Base-by-base conservation (phyloP, 2,888 invertebrate species). In the Lordiphosa andalusiaca region DNA sequence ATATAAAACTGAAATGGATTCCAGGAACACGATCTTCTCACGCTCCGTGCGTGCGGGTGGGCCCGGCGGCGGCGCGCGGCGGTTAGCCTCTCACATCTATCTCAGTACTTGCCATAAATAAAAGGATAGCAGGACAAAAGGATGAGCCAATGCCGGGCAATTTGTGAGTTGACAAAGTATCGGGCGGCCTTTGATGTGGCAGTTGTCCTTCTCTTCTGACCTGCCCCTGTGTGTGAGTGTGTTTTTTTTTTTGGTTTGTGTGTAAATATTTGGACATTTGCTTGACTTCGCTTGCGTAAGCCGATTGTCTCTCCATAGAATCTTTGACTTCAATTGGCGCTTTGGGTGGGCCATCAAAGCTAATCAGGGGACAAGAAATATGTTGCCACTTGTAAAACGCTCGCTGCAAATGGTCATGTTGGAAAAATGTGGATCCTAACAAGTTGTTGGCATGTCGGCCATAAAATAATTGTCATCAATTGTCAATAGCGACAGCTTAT, bases 401-500 rank as follows among this genome's bases (percentile, higher is more conserved):
- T 63, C n/a, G 47, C 81, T 74, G 67, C 69, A 84, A 67, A 80
- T 73, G 78, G 78, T 52, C 50, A 53, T 10, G 52, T 23, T 6
- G 46, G 53, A 65, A 54, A 63, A 58, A 63, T 69, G 69, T 40
- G 56, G 62, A 52, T 51, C 51, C 53, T 66, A 84, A 81, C 84
- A 82, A 78, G 71, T 81, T 71, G 78, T 71, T 70, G 35, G 30
- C 40, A 23, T 42, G 61, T 35, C 41, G 39, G 58, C 65, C 58
- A 67, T 74, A 72, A 73, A 73, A 73, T 73, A 73, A 73, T 73
- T 73, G 73, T 75, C 69, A 66, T 74, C 78, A 73, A 73, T 73
- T 69, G 77, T 80, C 84, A 80, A 72, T 78, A 78, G 41, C 84
- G 80, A 82, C 84, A 75, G 80, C 83, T 80, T 82, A 84, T 84